Evolutionary conservation across 2,797 vertebrate genomes (phyloP), one percentile per base, ranked within the genome.

Genomic region (Smutsia gigantea): DNA sequence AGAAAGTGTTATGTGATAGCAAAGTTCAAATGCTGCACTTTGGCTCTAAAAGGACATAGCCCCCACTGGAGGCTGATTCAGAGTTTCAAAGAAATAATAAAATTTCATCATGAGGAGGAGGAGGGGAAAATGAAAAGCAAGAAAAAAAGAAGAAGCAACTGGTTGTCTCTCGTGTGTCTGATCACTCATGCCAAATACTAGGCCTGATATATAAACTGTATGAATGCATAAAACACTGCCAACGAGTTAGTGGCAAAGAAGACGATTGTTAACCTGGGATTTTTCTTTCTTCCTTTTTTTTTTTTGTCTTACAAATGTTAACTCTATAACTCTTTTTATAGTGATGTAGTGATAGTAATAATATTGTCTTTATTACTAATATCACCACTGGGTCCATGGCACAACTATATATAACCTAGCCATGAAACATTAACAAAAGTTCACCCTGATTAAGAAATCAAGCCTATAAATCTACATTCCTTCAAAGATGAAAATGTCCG

Each of bases 1-100:
- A 7, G 96, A 97, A 98, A 98, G 97, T 96, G 97, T 97, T 97
- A 96, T 87, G 96, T 90, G 98, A 96, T 96, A 96, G 97, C 98
- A 96, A 97, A 98, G 98, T 98, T 98, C 98, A 98, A 98, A 97
- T 66, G 21, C 82, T 77, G 82, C 93, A 31, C 95, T 98, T 92
- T 51, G 95, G 83, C 95, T 98, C 92, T 72, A 74, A 93, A 97
- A 98, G 96, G 98, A 97, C 97, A 94, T 18, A 91, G 94, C 49
- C 85, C 94, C 96, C 15, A 53, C 95, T 97, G 87, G 98, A 98
- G 98, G 97, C 98, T 96, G 95, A 95, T 89, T 90, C 95, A 55
- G 93, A 93, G 72, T 97, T 98, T 98, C 83, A 97, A 97, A 96
- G 95, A 95, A 97, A 98, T 95, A 97, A 96, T 96, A 97, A 95